Percentiles rank a stretch among this genome's conserved stretches.
These are phyloP conservation scores for Apocrypta bakeri DNA, from an alignment of 1,140 invertebrate genomes.

Conservation along the genomic window DNA sequence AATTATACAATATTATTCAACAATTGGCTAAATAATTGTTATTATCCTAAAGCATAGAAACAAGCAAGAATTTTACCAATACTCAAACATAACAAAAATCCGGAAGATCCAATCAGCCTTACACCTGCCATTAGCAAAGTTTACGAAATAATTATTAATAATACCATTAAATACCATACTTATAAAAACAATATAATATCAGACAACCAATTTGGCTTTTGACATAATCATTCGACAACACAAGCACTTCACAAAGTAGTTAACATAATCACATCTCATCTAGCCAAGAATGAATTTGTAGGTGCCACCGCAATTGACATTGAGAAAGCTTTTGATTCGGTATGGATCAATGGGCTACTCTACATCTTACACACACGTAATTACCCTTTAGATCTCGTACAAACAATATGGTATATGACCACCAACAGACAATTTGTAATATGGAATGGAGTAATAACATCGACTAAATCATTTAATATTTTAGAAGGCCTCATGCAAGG, in stretches of 20 bases:
- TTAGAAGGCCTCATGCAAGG: slow-evolving; percentile 56
- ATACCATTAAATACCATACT: neutral
- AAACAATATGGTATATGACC: slow-evolving; percentile 2
- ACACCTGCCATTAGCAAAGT: slow-evolving; percentile 32
- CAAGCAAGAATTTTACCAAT: slow-evolving; percentile 26
- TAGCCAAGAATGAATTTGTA: slow-evolving; percentile 25
- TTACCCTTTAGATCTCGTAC: slow-evolving; percentile 56
- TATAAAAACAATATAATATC: slow-evolving; percentile 4
- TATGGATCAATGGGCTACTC: slow-evolving; percentile 59
- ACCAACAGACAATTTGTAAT: neutral
- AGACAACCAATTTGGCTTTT: slow-evolving; percentile 35
- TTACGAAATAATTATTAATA: slow-evolving; percentile 17
- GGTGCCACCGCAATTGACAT: slow-evolving; percentile 26
- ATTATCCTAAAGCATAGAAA: slow-evolving; percentile 6
- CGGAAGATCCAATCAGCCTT: slow-evolving; percentile 36
- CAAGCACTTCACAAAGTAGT: slow-evolving; percentile 47
- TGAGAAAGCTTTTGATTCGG: slow-evolving; percentile 55
- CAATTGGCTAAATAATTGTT: slow-evolving; percentile 17
- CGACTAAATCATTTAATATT: neutral
- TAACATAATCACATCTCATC: neutral
- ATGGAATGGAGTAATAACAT: neutral
- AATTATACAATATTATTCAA: slow-evolving; percentile 18
- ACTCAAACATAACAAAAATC: slow-evolving; percentile 4
- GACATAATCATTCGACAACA: neutral
- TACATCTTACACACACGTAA: slow-evolving; percentile 53